Percentiles rank a stretch among this genome's conserved stretches.
Conservation (phyloP, 2,888 invertebrate species). For the Torymus texanus region DNA sequence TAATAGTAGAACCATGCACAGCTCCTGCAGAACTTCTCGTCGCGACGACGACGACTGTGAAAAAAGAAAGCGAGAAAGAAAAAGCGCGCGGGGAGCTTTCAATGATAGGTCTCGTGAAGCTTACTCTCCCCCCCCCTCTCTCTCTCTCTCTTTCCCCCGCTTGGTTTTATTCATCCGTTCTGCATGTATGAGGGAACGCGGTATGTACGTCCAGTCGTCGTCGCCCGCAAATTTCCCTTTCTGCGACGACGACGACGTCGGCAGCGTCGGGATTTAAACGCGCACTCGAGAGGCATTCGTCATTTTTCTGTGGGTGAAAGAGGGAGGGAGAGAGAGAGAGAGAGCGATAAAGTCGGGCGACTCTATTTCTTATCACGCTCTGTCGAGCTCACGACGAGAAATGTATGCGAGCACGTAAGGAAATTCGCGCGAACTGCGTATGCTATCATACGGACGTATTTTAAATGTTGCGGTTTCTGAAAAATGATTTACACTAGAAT, state of each 20-base stretch:
- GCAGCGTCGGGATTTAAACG: slow-evolving; percentile 9
- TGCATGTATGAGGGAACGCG: not conserved
- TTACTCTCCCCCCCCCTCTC: slow-evolving; percentile 5
- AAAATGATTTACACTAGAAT: too few species aligned
- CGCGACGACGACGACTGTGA: too few species aligned
- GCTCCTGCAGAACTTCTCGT: too few species aligned
- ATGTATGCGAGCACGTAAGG: too few species aligned
- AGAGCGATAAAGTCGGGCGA: not conserved
- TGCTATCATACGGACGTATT: too few species aligned
- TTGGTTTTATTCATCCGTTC: slow-evolving; percentile 34
- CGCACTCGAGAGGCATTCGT: slow-evolving; percentile 17
- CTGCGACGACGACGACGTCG: not conserved
- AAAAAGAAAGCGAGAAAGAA: not conserved
- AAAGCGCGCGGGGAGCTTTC: not conserved
- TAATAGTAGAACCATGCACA: too few species aligned
- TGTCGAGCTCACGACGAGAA: too few species aligned
- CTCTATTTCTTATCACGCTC: slow-evolving; percentile 12
- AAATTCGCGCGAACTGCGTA: too few species aligned
- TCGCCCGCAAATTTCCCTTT: not conserved
- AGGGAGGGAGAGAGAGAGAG: not conserved
- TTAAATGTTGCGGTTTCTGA: too few species aligned
- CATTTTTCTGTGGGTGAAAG: not conserved
- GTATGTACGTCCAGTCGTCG: not conserved
- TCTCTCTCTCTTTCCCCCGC: not conserved
- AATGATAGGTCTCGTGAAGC: slow-evolving; percentile 20